phyloP scores from a whole-genome alignment of 2,888 invertebrate genomes.

The Amphipyra tragopoginis region DNA sequence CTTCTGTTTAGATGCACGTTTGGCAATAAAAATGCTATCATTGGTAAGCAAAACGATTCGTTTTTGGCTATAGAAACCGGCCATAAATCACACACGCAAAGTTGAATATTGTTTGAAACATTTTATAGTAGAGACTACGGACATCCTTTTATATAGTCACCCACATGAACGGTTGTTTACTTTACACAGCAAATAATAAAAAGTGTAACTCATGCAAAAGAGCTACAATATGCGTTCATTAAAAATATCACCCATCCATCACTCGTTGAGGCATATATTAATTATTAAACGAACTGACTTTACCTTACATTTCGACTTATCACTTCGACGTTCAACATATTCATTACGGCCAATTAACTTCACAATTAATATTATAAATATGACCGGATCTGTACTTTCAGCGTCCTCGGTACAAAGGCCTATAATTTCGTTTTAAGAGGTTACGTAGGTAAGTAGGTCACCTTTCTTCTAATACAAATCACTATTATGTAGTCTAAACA shows the following conservation, averaged over 20 bases:
- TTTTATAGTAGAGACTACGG: too few relatives aligned
- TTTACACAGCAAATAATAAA: too few relatives aligned
- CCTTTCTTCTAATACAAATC: slow-evolving; percentile 30
- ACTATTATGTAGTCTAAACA: too few relatives aligned
- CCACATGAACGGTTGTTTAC: too few relatives aligned
- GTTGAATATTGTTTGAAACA: too few relatives aligned
- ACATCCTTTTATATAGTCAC: too few relatives aligned
- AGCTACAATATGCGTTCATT: neutral
- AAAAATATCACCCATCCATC: neutral
- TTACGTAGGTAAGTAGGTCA: slow-evolving; percentile 27
- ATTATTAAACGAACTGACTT: slow-evolving; percentile 7
- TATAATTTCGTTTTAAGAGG: slow-evolving; percentile 6
- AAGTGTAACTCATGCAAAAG: too few relatives aligned
- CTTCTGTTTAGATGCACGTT: too few relatives aligned
- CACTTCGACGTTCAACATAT: slow-evolving; percentile 20
- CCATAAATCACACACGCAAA: too few relatives aligned
- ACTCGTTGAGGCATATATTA: neutral
- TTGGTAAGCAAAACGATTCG: too few relatives aligned
- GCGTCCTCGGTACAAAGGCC: slow-evolving; percentile 48
- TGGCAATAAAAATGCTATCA: too few relatives aligned
- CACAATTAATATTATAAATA: slow-evolving; percentile 20
- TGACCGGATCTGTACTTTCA: slow-evolving; percentile 28
- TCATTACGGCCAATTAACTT: slow-evolving; percentile 37
- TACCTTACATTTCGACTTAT: slow-evolving; percentile 2
- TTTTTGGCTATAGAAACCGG: too few relatives aligned